Evolutionary conservation across 2,113 vertebrate species (phyloP), one percentile per base, ranked within the genome.

Genomic region (Triplophysa dalaica): DNA sequence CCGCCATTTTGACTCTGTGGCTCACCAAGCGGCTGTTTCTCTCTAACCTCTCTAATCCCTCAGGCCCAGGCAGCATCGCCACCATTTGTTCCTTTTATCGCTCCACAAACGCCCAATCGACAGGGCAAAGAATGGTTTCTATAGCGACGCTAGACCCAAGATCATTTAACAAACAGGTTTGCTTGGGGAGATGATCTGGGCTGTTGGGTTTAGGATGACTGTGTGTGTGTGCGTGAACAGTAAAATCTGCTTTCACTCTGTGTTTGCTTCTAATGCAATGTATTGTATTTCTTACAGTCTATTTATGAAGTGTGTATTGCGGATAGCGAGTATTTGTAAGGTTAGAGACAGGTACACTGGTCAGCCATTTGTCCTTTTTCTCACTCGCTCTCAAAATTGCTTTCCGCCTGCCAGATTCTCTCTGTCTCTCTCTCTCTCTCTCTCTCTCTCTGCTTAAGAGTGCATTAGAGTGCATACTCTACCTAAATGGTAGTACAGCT

Each of bases 41-140:
- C 65, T 78, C 24, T 65, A 14, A 78, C 43, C 52, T 83, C 65
- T 75, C 64, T 80, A 58, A 86, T 69, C 85, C 88, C 86, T 70
- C 56, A 73, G 82, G 83, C 87, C 87, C 85, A 83, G 79, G 79
- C 84, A 85, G 81, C 84, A 80, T 84, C 68, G 61, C 86, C 68
- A 85, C 87, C 85, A 89, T 91, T 91, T 90, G 85, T 87, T 85
- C 81, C 85, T 85, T 88, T 89, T 89, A 89, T 90, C 52, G 12
- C 81, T 84, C 83, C 26, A 24, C 16, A 75, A 45, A 70, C 45
- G 22, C 38, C 75, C 66, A 19, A 66, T 72, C 69, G 70, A 88
- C 83, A 85, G 73, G 85, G 83, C 82, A 87, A 82, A 79, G 85
- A 89, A 87, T 89, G 85, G 91, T 91, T 92, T 89, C 91, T 90